Conservation (phyloP, 2,113 vertebrate species). For the Cottus gobio region DNA sequence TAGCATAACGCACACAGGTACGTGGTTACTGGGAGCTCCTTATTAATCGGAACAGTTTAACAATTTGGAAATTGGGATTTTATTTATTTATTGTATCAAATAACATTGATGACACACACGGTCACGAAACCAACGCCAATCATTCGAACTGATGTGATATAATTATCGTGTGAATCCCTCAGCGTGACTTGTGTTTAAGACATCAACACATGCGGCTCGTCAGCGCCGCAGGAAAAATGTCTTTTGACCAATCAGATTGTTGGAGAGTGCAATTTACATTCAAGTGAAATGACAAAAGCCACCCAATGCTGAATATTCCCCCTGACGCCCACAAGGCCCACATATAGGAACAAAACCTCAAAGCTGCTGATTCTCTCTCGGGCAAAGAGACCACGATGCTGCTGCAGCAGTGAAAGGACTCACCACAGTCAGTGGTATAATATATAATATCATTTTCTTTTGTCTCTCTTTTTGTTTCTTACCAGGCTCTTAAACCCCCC, state of each 20-base stretch:
- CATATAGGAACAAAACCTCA: background rate
- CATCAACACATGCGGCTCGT: background rate
- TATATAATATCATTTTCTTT: too few species aligned
- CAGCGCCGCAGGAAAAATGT: background rate
- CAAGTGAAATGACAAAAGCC: background rate
- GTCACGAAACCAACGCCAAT: constrained; percentile 2
- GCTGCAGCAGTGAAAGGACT: constrained; percentile 19
- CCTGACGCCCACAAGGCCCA: background rate
- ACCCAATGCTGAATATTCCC: background rate
- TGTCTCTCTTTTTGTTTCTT: background rate
- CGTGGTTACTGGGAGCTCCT: background rate
- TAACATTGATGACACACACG: background rate
- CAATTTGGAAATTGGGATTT: background rate
- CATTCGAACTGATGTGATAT: background rate
- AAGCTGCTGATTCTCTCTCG: background rate
- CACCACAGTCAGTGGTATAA: too few species aligned
- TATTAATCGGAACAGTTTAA: constrained; percentile 2
- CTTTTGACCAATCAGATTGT: background rate
- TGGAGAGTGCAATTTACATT: background rate
- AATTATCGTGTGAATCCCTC: background rate
- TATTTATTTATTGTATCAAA: background rate
- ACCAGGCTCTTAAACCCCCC: background rate
- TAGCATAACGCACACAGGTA: background rate
- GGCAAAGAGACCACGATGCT: background rate
- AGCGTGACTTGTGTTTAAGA: background rate